phyloP scores from a whole-genome alignment of 1,140 invertebrate species.

The Pseudomyrmex concolor region DNA sequence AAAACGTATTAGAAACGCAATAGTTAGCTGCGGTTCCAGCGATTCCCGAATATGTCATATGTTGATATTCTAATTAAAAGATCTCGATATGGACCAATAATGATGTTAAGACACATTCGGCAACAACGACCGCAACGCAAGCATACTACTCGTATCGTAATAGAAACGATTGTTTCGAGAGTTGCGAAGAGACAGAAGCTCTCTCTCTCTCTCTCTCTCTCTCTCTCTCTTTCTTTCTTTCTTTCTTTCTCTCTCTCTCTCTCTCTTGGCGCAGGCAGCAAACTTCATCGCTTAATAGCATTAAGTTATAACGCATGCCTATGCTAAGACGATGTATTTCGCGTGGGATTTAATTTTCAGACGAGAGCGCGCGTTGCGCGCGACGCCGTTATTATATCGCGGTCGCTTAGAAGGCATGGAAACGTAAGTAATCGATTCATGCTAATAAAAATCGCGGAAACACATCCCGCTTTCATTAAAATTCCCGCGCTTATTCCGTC shows the following conservation, averaged over 20 bases:
- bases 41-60: constrained; percentile 39
- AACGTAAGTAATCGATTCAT: constrained; percentile 17
- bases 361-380: neutral
- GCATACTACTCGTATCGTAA: constrained; percentile 15
- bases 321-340: constrained; percentile 22
- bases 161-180: constrained; percentile 49
- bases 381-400: neutral
- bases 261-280: constrained; percentile 14
- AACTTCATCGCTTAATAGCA: constrained; percentile 60
- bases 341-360: constrained; percentile 40
- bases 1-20: neutral
- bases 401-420: constrained; percentile 14
- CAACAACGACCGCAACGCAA: constrained; percentile 19
- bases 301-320: constrained; percentile 51
- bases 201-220: too few relatives aligned
- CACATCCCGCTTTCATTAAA: neutral
- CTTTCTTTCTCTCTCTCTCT: too few relatives aligned
- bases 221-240: too few relatives aligned
- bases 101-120: constrained; percentile 24
- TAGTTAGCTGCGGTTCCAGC: constrained; percentile 10
- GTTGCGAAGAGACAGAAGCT: neutral
- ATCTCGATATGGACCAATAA: constrained; percentile 42
- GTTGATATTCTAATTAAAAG: constrained; percentile 26
- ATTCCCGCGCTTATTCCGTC: neutral
- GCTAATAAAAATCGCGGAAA: constrained; percentile 1